Base-by-base conservation (phyloP, 2,113 vertebrate species). In the Corydoras sp. region DNA sequence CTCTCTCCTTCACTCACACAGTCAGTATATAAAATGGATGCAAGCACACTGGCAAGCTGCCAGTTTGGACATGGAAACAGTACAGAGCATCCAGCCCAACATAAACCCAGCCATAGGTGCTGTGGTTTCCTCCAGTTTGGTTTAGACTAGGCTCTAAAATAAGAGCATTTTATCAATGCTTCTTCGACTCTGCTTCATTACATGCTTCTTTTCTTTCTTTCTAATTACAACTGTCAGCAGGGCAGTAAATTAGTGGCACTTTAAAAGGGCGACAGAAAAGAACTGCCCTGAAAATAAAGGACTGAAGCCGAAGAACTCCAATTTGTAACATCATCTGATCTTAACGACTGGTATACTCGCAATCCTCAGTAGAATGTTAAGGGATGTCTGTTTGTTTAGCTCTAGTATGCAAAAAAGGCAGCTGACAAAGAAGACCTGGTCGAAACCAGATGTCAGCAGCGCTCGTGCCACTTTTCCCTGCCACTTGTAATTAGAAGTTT, bases 1-100 rank as follows among this genome's bases (percentile, higher is more conserved):
- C 68, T 48, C 29, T 48, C 13, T 62, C 50, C 48, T 48, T 56
- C 60, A 60, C 53, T 24, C 62, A 9, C 59, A 14, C 35, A 24
- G 18, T 58, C 31, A 31, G 30, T 69, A 50, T 68, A 65, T 76
- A 60, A 65, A 56, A 77, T 70, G 58, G 54, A 77, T 50, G 62
- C 32, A 71, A 61, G 74, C 75, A 69, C 9, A 8, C n/a, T 85
- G 87, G 86, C 83, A 69, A 72, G 68, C 80, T 74, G 82, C 87
- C 84, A 83, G 84, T 82, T 79, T 85, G 78, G 83, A 84, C 85
- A 85, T 86, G 83, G 81, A 83, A 80, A 79, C 82, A 80, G 72
- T 75, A 77, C 78, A 72, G 74, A 83, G 81, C 77, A 80, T 83
- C 82, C 78, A 73, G 71, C 74, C 80, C 58, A 24, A 67, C 29